Evolutionary conservation across 2,888 invertebrate genomes (phyloP).

Genomic region (Dryadula phaetusa): DNA sequence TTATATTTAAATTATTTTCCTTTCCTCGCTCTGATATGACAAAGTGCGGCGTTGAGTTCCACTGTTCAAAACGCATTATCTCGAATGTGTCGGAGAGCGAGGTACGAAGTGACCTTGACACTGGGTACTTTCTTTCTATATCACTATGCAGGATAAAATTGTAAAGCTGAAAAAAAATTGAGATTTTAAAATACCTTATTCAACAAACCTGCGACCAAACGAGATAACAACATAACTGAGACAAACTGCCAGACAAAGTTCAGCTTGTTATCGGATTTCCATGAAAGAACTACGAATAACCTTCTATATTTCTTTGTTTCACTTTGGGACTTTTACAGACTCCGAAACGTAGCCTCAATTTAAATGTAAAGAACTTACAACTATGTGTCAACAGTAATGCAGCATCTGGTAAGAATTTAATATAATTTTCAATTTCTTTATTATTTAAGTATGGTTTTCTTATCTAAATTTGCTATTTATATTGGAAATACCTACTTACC

Average conservation of each 20-base stretch:
- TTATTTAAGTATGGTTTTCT: not conserved
- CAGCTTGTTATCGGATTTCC: conserved; percentile 57
- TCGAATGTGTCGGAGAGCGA: too few species aligned
- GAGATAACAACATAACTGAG: conserved; percentile 45
- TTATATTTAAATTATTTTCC: too few species aligned
- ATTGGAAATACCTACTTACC: too few species aligned
- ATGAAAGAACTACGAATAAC: conserved; percentile 53
- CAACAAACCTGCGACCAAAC: conserved; percentile 41
- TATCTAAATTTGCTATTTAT: too few species aligned
- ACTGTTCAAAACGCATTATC: too few species aligned
- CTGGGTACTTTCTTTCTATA: too few species aligned
- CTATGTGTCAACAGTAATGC: conserved; percentile 14
- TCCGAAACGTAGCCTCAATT: conserved; percentile 33
- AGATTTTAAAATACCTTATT: conserved; percentile 1
- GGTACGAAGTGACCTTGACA: too few species aligned
- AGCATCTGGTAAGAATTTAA: not conserved
- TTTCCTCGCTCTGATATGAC: too few species aligned
- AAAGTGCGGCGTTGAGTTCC: too few species aligned
- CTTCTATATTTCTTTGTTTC: conserved; percentile 49
- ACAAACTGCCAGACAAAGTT: conserved; percentile 51
- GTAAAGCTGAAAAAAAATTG: not conserved
- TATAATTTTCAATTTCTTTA: not conserved
- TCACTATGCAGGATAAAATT: too few species aligned
- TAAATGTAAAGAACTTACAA: conserved; percentile 25
- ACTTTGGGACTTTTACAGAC: conserved; percentile 40